A percentile compares a stretch with the other conserved stretches of the same genome.
Evolutionary conservation across 2,888 invertebrate genomes (phyloP).

Genomic region (Microctonus aethiopoides): DNA sequence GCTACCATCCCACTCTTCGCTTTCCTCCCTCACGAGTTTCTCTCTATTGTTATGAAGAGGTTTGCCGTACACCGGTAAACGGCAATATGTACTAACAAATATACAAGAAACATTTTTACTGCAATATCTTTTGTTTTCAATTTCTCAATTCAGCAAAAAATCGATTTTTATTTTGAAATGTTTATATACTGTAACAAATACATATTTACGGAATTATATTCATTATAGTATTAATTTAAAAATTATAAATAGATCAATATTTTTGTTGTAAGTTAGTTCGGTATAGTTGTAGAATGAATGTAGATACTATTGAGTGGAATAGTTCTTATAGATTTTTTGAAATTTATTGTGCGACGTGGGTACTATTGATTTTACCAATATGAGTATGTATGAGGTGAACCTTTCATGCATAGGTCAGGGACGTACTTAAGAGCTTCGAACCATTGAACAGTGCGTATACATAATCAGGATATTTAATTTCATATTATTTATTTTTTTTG

Average conservation of each 20-base stretch:
- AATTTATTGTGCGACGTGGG: not conserved
- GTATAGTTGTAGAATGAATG: no score
- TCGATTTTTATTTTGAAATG: not conserved
- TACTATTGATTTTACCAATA: not conserved
- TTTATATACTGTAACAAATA: no score
- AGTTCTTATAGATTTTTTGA: not conserved
- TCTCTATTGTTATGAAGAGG: not conserved
- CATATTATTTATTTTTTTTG: no score
- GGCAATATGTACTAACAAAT: not conserved
- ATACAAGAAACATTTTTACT: not conserved
- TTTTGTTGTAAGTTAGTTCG: not conserved
- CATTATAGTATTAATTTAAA: no score
- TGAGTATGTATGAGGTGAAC: not conserved
- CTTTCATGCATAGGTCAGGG: not conserved
- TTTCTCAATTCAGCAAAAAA: not conserved
- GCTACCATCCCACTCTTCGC: conserved; percentile 41
- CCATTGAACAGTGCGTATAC: not conserved
- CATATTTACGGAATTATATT: no score
- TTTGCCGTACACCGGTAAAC: not conserved
- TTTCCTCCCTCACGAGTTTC: conserved; percentile 26
- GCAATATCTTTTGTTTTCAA: not conserved
- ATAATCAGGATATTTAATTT: not conserved
- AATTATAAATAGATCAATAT: not conserved
- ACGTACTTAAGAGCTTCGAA: not conserved
- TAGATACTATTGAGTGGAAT: not conserved